Evolutionary conservation across 2,888 invertebrate genomes (phyloP), one percentile per base, ranked within the genome.

Genomic region (Andrena haemorrhoa): DNA sequence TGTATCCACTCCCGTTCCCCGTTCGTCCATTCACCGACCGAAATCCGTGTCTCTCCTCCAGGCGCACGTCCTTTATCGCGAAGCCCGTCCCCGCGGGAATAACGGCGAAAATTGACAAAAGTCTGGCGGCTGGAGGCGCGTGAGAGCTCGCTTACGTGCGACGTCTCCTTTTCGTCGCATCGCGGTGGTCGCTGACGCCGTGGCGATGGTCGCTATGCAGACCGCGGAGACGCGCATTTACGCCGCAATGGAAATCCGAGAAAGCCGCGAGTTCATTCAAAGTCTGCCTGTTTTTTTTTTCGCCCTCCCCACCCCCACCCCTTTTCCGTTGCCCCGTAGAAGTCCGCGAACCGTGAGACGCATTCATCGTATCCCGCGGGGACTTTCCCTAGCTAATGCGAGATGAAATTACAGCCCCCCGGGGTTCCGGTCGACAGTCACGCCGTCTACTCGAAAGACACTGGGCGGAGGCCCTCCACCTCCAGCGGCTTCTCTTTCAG

Each of bases 361-460:
- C 84, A 87, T 90, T 89, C 89, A 87, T 81, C 85, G 79, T 84
- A 84, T 88, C 81, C 86, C 88, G 83, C 74, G 77, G 82, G 79
- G 86, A 86, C 86, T 86, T 87, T 85, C 82, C 78, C 79, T 75
- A 77, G 79, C 85, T 90, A 90, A 90, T 89, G 87, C 88, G 83
- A 89, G 89, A 90, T 89, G 90, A 89, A 89, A 89, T 89, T 89
- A 89, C 89, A 90, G 79, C 75, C 82, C 83, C 83, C 85, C 63
- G 81, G 76, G 80, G 79, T 87, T 88, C 88, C 85, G 83, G 82
- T 81, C 81, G 86, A 83, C 86, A 82, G 86, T 84, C 79, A 71
- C 81, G 74, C 79, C 79, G 86, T 79, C 75, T 87, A 75, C 84
- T 85, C 77, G 73, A 87, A 82, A 87, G 85, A 88, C 84, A 89